Conservation (phyloP, 2,113 vertebrate species). For the Laticauda colubrina region DNA sequence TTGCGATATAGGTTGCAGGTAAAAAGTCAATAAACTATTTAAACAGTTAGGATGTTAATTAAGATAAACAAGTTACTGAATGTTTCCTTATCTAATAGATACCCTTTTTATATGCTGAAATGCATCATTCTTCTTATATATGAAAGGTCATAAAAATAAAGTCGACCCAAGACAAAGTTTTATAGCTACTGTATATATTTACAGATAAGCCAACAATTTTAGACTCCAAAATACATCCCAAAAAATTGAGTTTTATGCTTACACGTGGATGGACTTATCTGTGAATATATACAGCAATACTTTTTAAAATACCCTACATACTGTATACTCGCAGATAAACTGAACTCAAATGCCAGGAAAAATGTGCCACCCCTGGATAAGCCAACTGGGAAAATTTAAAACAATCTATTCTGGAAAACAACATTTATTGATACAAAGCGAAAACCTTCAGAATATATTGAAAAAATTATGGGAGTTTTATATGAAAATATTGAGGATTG, state of each 20-base stretch:
- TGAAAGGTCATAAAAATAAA: slow-evolving; percentile 3
- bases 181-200: background rate
- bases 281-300: background rate
- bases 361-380: background rate
- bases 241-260: background rate
- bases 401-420: background rate
- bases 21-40: slow-evolving; percentile 49
- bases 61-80: slow-evolving; percentile 59
- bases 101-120: slow-evolving; percentile 27
- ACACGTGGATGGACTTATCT: background rate
- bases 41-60: slow-evolving; percentile 60
- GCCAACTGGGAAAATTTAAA: background rate
- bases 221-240: background rate
- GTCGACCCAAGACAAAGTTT: background rate
- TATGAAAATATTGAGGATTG: background rate
- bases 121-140: slow-evolving; percentile 30
- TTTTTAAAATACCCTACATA: background rate
- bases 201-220: background rate
- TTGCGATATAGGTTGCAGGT: slow-evolving; percentile 21
- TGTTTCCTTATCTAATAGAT: slow-evolving; percentile 52
- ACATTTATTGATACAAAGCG: background rate
- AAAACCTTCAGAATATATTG: background rate
- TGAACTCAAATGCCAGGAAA: background rate
- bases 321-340: background rate
- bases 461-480: background rate